Evolutionary conservation across 2,113 vertebrate genomes (phyloP).

Genomic region (Phyllostomus discolor): DNA sequence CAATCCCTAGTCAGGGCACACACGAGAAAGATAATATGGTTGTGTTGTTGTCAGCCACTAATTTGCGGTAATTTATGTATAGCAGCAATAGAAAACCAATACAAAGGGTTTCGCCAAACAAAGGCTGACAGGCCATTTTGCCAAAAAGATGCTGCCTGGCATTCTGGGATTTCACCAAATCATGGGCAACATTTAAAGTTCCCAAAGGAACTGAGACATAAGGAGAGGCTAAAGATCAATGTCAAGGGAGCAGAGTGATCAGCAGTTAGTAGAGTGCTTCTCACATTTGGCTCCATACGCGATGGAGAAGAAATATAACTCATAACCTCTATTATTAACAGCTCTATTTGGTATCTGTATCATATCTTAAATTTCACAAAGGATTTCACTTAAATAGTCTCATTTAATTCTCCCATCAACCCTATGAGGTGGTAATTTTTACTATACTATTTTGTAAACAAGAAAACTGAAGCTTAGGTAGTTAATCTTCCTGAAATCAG

Average conservation of each 20-base stretch:
- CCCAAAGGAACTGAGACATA: background rate
- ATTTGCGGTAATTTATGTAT: background rate
- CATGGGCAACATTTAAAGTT: background rate
- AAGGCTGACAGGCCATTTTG: background rate
- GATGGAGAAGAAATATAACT: background rate
- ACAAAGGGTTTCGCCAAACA: background rate
- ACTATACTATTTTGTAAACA: slow-evolving; percentile 16
- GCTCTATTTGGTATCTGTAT: background rate
- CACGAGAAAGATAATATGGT: background rate
- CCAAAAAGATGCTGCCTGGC: background rate
- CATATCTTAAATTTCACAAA: background rate
- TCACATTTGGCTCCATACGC: background rate
- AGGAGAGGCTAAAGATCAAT: background rate
- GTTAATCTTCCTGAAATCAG: background rate
- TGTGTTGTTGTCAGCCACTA: background rate
- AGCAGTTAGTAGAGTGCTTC: background rate
- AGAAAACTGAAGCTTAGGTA: background rate
- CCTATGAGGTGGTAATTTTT: background rate
- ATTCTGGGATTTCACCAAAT: background rate
- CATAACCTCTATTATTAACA: background rate
- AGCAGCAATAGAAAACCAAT: background rate
- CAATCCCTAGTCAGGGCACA: too few relatives aligned
- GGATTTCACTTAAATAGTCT: background rate
- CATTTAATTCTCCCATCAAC: background rate
- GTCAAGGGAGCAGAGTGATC: background rate